Evolutionary conservation across 53 echinoderm and acorn worm species (phyloP).

Genomic region (Glandiceps talaboti): DNA sequence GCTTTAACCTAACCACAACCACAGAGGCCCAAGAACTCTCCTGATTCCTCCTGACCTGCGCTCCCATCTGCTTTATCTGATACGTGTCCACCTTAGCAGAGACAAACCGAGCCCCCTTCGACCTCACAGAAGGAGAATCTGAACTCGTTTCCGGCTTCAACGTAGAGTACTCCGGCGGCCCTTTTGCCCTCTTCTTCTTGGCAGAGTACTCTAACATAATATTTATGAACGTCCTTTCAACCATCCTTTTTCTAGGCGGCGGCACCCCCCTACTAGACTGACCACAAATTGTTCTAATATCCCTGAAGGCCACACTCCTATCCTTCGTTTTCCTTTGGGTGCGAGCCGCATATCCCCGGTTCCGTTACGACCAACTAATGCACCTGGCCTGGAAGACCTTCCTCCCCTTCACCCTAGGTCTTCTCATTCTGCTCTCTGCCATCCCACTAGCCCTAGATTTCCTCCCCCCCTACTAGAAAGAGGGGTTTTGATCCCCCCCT

Average conservation of each 20-base stretch:
- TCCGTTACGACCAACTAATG: constrained; percentile 70
- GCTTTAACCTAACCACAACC: constrained; percentile 16
- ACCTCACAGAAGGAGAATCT: constrained; percentile 62
- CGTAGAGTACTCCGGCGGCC: constrained; percentile 57
- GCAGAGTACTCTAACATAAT: constrained; percentile 61
- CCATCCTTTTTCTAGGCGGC: constrained; percentile 36
- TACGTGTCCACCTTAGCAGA: constrained; percentile 50
- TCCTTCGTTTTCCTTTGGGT: constrained; percentile 30
- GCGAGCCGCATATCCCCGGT: constrained; percentile 45
- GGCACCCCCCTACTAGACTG: constrained; percentile 3
- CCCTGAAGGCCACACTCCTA: constrained; percentile 14
- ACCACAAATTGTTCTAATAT: constrained; percentile 3
- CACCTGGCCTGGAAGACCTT: constrained; percentile 50
- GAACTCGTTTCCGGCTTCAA: constrained; percentile 64
- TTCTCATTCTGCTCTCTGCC: too few species aligned
- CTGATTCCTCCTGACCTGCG: constrained; percentile 26
- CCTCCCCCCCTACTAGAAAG: constrained; percentile 3
- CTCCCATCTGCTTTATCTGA: constrained; percentile 36
- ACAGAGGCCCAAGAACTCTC: constrained; percentile 9
- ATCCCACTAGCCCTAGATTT: too few species aligned
- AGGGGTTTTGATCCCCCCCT: constrained; percentile 26
- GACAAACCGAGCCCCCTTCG: constrained; percentile 66
- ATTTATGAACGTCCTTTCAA: constrained; percentile 37
- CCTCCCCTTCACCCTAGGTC: constrained; percentile 28
- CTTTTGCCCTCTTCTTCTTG: constrained; percentile 56